Base-by-base conservation (phyloP, 2,797 vertebrate genomes). In the Perodicticus potto region DNA sequence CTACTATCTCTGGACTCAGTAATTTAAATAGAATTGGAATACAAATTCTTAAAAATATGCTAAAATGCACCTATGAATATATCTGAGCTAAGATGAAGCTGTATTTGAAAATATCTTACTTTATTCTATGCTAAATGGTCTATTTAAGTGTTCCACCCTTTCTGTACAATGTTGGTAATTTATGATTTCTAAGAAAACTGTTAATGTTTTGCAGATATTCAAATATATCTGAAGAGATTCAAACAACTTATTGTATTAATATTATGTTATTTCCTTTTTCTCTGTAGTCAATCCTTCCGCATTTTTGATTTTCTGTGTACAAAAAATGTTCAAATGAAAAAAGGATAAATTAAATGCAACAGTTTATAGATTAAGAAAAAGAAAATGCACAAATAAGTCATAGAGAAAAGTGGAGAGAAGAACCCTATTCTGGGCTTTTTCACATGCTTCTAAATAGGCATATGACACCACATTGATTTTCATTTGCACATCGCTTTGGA, bases 181-280 rank as follows among this genome's bases (percentile, higher is more conserved):
- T 77, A 65, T 32, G 84, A 74, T 88, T 95, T 74, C 49, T 37
- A 20, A 53, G 55, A 91, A 93, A 61, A 2, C 6, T 63, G n/a
- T 45, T 91, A 27, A 59, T 90, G n/a, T 90, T 67, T 87, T 53
- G 7, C 23, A 94, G 2, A 94, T 72, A 76, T 81, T 81, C 59
- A 85, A 69, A 32, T 55, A 25, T 45, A 65, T 72, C n/a, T 78
- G 49, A 61, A 69, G 1, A 55, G 2, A 1, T 55, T 45, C 59
- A 74, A 84, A 59, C 53, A 80, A 88, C 37, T 76, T 16, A 69
- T 37, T 53, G 59, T 23, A 37, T 89, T 89, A 69, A 85, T 74
- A 76, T 92, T 86, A 84, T 63, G 93, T 85, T 78, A 81, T 93
- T 74, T 93, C 67, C 7, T 81, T 73, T 88, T 61, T 55, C 73